Base-by-base conservation (phyloP, 2,888 invertebrate species). In the Lottia scabra region DNA sequence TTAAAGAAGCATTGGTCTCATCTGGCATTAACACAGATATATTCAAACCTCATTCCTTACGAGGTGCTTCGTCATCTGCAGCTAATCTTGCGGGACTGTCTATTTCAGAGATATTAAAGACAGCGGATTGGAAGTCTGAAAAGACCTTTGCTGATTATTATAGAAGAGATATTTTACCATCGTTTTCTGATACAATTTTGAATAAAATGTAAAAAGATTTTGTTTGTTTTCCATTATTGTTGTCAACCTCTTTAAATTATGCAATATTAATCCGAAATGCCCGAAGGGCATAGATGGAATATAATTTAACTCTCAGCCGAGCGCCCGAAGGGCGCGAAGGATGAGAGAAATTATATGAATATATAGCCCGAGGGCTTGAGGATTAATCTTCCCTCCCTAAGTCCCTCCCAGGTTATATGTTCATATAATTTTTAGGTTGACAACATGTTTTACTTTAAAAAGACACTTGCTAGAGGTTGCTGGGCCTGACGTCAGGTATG, bases 111-210 rank as follows among this genome's bases (percentile, higher is more conserved):
- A 44, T 71, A 16, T 2, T 71, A 1, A 66, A 71, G 44, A 69
- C 73, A 44, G 73, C 73, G 6, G 63, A 69, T 44, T 73, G 73
- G 73, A 27, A 38, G 26, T 66, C 69, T 4, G 56, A 44, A 3
- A 66, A 70, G 63, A 69, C 56, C 63, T 73, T 66, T 65, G 45
- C 43, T 38, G 66, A 38, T 2, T 62, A 43, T 30, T 71, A 66
- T 62, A 38, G 26, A 6, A n/a, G 68, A 68, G 68, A 68, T 68
- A 19, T 70, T 48, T 10, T 46, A 15, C 46, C 46, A 12, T 46
- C 46, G 6, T 46, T 46, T 46, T 46, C 46, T 12, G 46, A 46
- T 46, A 10, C 13, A 12, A 0, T 46, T 6, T 46, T 46, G n/a
- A 46, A 46, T 46, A 46, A 46, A 46, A 8, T 46, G 12, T 46